Conservation (phyloP, 2,888 invertebrate species). For the Drosophila niveifrons region DNA sequence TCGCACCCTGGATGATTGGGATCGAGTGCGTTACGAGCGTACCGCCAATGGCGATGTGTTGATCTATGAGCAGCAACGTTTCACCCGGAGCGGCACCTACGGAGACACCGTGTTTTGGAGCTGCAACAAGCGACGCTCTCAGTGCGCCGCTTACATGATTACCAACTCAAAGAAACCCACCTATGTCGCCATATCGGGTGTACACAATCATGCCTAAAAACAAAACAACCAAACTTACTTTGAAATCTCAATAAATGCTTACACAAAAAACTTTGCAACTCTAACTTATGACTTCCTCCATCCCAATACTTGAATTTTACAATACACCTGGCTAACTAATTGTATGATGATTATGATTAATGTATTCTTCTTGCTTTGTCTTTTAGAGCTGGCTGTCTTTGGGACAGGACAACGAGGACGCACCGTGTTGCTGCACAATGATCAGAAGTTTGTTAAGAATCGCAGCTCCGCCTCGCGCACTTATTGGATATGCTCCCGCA, state of each 20-base stretch:
- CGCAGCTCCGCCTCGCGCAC: slow-evolving; percentile 83
- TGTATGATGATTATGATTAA: not conserved
- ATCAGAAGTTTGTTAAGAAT: slow-evolving; percentile 84
- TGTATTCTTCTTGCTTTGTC: slow-evolving; percentile 19
- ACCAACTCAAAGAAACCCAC: slow-evolving; percentile 74
- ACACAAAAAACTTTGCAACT: slow-evolving; percentile 8
- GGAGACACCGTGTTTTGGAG: slow-evolving; percentile 78
- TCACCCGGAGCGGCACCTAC: slow-evolving; percentile 74
- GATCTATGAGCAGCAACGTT: slow-evolving; percentile 74
- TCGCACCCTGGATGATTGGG: slow-evolving; percentile 70
- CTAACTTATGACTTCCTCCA: slow-evolving; percentile 23
- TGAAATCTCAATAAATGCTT: slow-evolving; percentile 45
- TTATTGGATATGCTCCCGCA: slow-evolving; percentile 85
- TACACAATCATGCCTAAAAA: slow-evolving; percentile 77
- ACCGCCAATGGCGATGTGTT: slow-evolving; percentile 53
- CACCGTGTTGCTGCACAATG: slow-evolving; percentile 76
- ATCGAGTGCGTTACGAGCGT: slow-evolving; percentile 60
- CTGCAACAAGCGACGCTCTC: slow-evolving; percentile 75
- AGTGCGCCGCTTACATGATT: slow-evolving; percentile 79
- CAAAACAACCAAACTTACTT: not conserved
- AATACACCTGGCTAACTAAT: not conserved
- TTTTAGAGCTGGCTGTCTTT: slow-evolving; percentile 83
- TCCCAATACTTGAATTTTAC: slow-evolving; percentile 9
- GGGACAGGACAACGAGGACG: slow-evolving; percentile 85
- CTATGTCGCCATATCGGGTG: slow-evolving; percentile 77